Evolutionary conservation across 2,113 vertebrate species (phyloP).

Genomic region (Kryptolebias marmoratus): DNA sequence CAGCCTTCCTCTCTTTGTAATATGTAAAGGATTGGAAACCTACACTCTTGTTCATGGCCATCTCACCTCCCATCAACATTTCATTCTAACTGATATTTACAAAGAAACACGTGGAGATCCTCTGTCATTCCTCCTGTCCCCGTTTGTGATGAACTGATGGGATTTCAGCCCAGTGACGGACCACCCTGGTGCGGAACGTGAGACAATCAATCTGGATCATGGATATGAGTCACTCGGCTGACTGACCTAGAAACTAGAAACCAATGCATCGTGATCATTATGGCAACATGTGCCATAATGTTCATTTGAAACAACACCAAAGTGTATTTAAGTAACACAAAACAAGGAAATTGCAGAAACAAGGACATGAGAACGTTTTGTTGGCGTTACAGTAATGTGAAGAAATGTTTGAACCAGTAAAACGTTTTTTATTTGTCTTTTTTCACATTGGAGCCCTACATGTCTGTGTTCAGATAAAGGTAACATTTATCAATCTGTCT

Average conservation of each 20-base stretch:
- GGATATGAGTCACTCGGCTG: constrained; percentile 28
- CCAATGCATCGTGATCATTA: neutral
- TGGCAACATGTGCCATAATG: neutral
- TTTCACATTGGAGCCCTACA: too few relatives aligned
- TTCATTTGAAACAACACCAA: constrained; percentile 4
- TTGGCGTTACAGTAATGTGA: too few relatives aligned
- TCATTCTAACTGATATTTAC: neutral
- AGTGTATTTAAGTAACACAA: neutral
- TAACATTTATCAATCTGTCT: too few relatives aligned
- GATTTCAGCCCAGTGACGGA: neutral
- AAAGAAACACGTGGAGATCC: neutral
- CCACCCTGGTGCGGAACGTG: neutral
- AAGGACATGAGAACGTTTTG: neutral
- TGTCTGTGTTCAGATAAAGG: too few relatives aligned
- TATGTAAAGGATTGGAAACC: too few relatives aligned
- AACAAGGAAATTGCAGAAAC: neutral
- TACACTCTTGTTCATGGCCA: neutral
- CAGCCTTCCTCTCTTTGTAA: too few relatives aligned
- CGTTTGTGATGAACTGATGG: constrained; percentile 14
- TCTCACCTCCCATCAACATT: neutral
- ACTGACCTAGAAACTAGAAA: constrained; percentile 40
- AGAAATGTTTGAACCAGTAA: too few relatives aligned
- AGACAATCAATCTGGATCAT: constrained; percentile 3
- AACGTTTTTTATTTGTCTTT: too few relatives aligned
- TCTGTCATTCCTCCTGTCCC: constrained; percentile 1